Percentiles rank a stretch among this genome's conserved stretches.
Evolutionary conservation across 2,888 invertebrate genomes (phyloP).

Genomic region (Amphipoea oculea): DNA sequence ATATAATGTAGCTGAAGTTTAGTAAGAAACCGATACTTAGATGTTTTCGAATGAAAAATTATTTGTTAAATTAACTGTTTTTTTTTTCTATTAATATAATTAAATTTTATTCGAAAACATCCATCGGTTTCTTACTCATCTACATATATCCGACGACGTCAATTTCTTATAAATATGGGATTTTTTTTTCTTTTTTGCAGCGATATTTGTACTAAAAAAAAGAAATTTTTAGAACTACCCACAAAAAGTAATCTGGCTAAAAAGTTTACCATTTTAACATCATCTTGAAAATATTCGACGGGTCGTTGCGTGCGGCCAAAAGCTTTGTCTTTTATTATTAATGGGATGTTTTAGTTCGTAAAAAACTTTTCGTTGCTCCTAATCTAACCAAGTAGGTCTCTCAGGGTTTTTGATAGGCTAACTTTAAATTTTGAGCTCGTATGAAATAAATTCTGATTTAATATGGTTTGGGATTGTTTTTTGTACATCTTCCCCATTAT

Average conservation of each 20-base stretch:
- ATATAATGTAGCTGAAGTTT: not conserved
- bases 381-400: constrained; percentile 57
- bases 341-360: constrained; percentile 52
- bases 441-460: constrained; percentile 44
- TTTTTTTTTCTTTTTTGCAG: not conserved
- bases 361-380: constrained; percentile 53
- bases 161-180: too few species aligned
- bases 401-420: constrained; percentile 40
- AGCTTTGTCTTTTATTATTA: constrained; percentile 58
- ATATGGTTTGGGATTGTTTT: constrained; percentile 27
- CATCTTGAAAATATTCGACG: constrained; percentile 29
- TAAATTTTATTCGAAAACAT: not conserved
- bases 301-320: constrained; percentile 39
- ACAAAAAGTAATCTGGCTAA: constrained; percentile 5
- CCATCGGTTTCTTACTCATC: not conserved
- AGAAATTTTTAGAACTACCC: not conserved
- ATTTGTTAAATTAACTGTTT: not conserved
- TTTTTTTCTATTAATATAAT: not conserved
- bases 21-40: not conserved
- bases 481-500: not conserved
- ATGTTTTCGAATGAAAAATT: not conserved
- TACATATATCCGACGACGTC: not conserved
- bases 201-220: not conserved
- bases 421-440: constrained; percentile 39
- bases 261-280: constrained; percentile 39